Conservation (phyloP, 2,113 vertebrate species). For the Merops nubicus region DNA sequence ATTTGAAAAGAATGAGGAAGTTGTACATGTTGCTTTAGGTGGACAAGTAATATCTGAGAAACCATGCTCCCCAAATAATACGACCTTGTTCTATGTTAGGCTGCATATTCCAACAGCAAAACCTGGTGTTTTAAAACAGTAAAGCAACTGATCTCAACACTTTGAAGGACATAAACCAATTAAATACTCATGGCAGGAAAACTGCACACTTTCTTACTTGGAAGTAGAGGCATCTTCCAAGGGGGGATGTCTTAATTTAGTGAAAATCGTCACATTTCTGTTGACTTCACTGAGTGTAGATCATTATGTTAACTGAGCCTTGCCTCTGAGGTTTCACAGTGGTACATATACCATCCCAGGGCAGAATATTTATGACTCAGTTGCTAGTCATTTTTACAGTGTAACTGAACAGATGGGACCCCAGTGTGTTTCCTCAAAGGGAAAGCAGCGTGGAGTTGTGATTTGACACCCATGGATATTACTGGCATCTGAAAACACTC, state of each 20-base stretch:
- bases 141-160: background rate
- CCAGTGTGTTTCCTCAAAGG: background rate
- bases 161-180: background rate
- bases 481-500: background rate
- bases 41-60: background rate
- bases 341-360: rapidly evolving
- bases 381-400: background rate
- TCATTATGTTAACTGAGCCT: background rate
- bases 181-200: background rate
- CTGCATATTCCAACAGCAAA: background rate
- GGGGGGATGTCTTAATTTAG: background rate
- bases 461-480: background rate
- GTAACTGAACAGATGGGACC: background rate
- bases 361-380: background rate
- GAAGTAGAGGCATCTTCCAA: background rate
- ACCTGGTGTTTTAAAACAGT: background rate
- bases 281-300: background rate
- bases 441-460: background rate
- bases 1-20: background rate
- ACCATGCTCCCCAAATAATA: background rate
- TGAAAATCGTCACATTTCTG: background rate
- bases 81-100: background rate
- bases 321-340: background rate
- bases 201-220: background rate
- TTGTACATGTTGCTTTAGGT: background rate